Percentiles rank a stretch among this genome's conserved stretches.
Evolutionary conservation across 2,888 invertebrate species (phyloP).

Genomic region (Clanis bilineata): DNA sequence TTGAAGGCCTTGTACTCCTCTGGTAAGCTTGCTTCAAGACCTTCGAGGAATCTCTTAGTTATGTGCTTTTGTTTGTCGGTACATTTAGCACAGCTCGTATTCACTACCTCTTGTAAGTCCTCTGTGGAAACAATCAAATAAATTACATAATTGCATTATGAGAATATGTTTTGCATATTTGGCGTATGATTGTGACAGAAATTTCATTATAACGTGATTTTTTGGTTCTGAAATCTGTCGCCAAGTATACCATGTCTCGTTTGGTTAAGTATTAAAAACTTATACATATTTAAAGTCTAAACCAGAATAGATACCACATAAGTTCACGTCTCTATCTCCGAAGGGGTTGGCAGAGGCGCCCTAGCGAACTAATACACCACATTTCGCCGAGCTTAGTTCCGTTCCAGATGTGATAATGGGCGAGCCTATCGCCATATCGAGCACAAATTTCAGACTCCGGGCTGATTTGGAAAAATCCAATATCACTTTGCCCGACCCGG

Average conservation of each 20-base stretch:
- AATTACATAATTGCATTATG: background rate
- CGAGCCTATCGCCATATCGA: no score
- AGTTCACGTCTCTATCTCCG: no score
- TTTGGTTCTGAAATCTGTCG: background rate
- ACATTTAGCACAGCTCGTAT: conserved; percentile 84
- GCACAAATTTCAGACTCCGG: no score
- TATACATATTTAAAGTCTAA: no score
- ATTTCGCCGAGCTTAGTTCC: no score
- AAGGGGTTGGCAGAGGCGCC: no score
- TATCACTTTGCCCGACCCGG: no score
- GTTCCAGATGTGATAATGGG: no score
- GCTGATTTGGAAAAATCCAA: no score
- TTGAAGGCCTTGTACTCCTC: conserved; percentile 70
- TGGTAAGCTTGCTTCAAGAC: conserved; percentile 72
- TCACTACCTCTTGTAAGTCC: conserved; percentile 84
- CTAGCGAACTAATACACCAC: no score
- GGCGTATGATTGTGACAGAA: background rate
- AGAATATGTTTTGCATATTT: background rate
- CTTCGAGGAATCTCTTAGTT: conserved; percentile 81
- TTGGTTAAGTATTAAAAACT: background rate
- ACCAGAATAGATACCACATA: no score
- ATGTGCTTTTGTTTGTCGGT: conserved; percentile 84
- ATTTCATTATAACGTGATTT: conserved; percentile 4
- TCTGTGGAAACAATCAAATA: conserved; percentile 64
- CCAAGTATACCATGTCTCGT: background rate